Conservation (phyloP, 2,888 invertebrate species). For the Rhabditophanes sp. region DNA sequence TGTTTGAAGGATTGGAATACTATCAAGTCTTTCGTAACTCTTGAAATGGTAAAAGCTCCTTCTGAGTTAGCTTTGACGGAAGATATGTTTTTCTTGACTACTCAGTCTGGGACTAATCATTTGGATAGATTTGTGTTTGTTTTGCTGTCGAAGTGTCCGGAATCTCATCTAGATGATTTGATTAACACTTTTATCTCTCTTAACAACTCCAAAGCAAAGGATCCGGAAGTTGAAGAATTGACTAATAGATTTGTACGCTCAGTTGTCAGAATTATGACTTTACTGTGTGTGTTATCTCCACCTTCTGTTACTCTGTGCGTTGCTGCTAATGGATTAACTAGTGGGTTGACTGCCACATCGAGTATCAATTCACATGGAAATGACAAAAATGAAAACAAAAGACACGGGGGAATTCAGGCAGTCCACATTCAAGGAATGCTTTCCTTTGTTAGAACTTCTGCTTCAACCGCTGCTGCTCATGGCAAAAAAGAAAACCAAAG, state of each 20-base stretch:
- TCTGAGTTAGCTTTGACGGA: conserved; percentile 34
- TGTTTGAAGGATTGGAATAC: conserved; percentile 69
- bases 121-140: conserved; percentile 93
- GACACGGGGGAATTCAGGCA: neutral
- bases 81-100: conserved; percentile 57
- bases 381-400: conserved; percentile 4
- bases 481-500: conserved; percentile 15
- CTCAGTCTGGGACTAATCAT: conserved; percentile 77
- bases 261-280: conserved; percentile 83
- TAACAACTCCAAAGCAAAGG: conserved; percentile 54
- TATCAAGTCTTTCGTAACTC: conserved; percentile 18
- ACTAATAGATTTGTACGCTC: conserved; percentile 83
- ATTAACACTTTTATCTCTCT: conserved; percentile 74
- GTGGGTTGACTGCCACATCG: conserved; percentile 1
- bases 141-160: conserved; percentile 77
- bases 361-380: conserved; percentile 1
- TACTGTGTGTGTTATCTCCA: conserved; percentile 52
- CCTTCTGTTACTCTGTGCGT: conserved; percentile 13
- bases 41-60: conserved; percentile 12
- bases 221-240: conserved; percentile 48
- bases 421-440: conserved; percentile 8
- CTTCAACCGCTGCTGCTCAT: conserved; percentile 3
- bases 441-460: conserved; percentile 17
- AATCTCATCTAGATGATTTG: conserved; percentile 74
- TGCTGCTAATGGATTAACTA: conserved; percentile 6